phyloP scores from a whole-genome alignment of 2,113 vertebrate genomes.

The Odocoileus virginianus region DNA sequence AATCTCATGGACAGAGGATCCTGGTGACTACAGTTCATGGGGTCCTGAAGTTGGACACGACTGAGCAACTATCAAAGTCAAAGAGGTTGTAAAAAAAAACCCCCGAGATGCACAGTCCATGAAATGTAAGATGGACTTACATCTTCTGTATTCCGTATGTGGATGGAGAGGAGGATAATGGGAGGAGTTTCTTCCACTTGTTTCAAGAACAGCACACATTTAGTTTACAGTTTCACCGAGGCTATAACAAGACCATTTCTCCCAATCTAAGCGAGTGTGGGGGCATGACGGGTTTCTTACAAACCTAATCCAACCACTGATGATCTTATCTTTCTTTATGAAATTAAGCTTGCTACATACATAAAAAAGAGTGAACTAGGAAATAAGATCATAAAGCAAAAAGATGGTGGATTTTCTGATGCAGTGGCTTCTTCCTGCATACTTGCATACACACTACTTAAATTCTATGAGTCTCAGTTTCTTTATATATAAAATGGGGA shows the following conservation, averaged over 20 bases:
- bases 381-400: background rate
- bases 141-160: background rate
- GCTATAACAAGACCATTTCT: background rate
- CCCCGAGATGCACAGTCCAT: background rate
- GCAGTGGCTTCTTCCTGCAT: background rate
- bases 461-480: background rate
- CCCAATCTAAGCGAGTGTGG: background rate
- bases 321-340: background rate
- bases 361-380: background rate
- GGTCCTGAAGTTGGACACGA: rapidly evolving
- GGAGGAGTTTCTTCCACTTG: background rate
- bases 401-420: background rate
- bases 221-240: background rate
- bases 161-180: background rate
- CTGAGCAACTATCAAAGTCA: background rate
- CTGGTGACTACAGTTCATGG: background rate
- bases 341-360: background rate
- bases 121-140: background rate
- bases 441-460: background rate
- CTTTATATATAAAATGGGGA: background rate
- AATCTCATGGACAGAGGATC: background rate
- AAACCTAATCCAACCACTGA: background rate
- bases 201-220: background rate
- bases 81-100: background rate
- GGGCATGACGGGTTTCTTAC: background rate